Evolutionary conservation across 2,888 invertebrate genomes (phyloP).

Genomic region (Calameuta idolon): DNA sequence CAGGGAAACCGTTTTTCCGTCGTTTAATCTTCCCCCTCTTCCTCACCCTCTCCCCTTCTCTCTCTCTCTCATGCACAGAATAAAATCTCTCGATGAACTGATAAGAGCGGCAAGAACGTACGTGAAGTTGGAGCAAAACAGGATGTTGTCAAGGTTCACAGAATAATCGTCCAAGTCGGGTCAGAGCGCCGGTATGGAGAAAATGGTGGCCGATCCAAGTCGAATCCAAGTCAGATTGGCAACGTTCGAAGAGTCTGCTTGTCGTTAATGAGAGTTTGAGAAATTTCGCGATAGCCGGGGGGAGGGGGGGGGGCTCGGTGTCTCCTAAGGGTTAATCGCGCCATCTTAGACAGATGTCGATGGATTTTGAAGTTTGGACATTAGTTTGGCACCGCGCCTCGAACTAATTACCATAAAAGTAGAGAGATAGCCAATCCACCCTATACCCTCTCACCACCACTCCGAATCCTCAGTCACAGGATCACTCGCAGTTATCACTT

Average conservation of each 20-base stretch:
- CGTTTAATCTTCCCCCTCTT: conserved; percentile 18
- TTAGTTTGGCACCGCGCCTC: conserved; percentile 17
- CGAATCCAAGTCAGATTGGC: neutral
- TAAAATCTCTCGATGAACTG: neutral
- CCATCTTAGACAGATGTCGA: conserved; percentile 51
- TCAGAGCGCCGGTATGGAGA: neutral
- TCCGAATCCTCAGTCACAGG: neutral
- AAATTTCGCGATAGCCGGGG: conserved; percentile 24
- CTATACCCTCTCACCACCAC: neutral
- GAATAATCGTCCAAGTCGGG: neutral
- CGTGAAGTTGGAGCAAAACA: conserved; percentile 10
- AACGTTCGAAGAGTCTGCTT: neutral
- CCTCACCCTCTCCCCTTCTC: conserved; percentile 17
- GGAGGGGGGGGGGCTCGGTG: neutral
- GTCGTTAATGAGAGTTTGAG: conserved; percentile 47
- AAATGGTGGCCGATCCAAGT: neutral
- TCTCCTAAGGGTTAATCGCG: conserved; percentile 36
- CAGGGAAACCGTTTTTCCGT: neutral
- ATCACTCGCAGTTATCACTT: neutral
- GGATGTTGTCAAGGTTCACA: conserved; percentile 41
- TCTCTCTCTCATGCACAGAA: neutral
- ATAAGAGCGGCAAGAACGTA: neutral
- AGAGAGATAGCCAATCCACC: neutral
- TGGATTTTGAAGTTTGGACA: conserved; percentile 33
- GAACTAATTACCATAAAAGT: neutral